Percentiles rank a stretch among this genome's conserved stretches.
Evolutionary conservation across 2,888 invertebrate genomes (phyloP).

Genomic region (Saturnia pavonia): DNA sequence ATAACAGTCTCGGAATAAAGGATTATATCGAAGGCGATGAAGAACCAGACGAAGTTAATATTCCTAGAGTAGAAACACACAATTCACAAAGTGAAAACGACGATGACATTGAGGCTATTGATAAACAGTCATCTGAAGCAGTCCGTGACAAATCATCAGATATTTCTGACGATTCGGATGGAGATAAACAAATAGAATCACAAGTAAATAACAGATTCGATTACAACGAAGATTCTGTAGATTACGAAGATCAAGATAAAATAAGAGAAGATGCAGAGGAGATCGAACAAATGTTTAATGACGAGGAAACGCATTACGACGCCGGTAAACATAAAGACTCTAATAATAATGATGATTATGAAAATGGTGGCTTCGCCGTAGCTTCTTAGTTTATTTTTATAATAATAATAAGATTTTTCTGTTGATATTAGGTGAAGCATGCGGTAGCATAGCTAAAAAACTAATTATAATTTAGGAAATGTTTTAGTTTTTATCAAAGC

Average conservation of each 20-base stretch:
- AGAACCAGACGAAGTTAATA: constrained; percentile 34
- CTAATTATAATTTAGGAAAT: background rate
- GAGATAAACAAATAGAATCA: constrained; percentile 16
- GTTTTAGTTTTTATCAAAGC: no score
- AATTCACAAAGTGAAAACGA: constrained; percentile 26
- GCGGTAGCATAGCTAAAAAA: background rate
- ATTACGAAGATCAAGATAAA: constrained; percentile 44
- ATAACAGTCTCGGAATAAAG: constrained; percentile 26
- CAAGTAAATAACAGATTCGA: constrained; percentile 17
- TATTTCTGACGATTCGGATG: constrained; percentile 21
- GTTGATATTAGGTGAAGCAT: constrained; percentile 8
- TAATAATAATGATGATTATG: constrained; percentile 58
- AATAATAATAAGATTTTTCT: no score
- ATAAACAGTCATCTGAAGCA: background rate
- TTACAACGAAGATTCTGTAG: constrained; percentile 29
- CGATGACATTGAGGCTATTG: constrained; percentile 16
- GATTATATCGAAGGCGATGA: constrained; percentile 26
- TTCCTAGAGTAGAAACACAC: constrained; percentile 34
- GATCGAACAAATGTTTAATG: constrained; percentile 46
- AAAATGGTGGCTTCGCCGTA: constrained; percentile 53
- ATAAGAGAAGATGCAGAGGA: constrained; percentile 19
- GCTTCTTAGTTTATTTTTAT: constrained; percentile 59
- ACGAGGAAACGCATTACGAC: constrained; percentile 46
- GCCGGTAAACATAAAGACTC: constrained; percentile 46
- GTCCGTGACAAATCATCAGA: constrained; percentile 21